These are phyloP conservation scores for Radopholus similis DNA, from an alignment of 1,140 invertebrate species.

Conservation along the genomic window DNA sequence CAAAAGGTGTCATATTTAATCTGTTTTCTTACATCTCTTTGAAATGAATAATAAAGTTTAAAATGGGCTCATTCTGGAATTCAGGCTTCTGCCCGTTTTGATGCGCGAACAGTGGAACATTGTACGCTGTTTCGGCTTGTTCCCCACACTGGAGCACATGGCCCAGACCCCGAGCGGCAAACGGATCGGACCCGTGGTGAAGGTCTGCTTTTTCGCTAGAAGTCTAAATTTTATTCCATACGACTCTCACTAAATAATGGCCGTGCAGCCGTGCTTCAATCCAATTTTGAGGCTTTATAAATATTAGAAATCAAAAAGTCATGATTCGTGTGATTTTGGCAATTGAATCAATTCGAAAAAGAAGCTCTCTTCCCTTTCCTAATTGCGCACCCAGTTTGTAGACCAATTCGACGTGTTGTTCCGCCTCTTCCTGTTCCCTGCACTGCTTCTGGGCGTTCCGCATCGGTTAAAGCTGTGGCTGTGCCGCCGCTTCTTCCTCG, in stretches of 20 bases:
- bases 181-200: background rate
- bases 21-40: conserved; percentile 9
- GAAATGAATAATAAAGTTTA: background rate
- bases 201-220: too few species aligned
- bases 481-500: background rate
- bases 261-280: too few species aligned
- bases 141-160: conserved; percentile 3
- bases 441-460: background rate
- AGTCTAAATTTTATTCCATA: too few species aligned
- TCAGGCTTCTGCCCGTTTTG: background rate
- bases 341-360: background rate
- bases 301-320: too few species aligned
- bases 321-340: too few species aligned
- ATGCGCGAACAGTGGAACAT: background rate
- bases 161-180: background rate
- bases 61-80: background rate
- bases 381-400: background rate
- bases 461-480: background rate
- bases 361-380: background rate
- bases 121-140: background rate
- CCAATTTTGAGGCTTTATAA: too few species aligned
- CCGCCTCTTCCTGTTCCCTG: too few species aligned
- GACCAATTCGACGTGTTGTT: too few species aligned
- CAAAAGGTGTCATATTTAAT: too few species aligned
- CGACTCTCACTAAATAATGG: too few species aligned